Percentiles rank a stretch among this genome's conserved stretches.
These are phyloP conservation scores for Sebastes minor DNA, from an alignment of 2,797 vertebrate species.

Conservation along the genomic window DNA sequence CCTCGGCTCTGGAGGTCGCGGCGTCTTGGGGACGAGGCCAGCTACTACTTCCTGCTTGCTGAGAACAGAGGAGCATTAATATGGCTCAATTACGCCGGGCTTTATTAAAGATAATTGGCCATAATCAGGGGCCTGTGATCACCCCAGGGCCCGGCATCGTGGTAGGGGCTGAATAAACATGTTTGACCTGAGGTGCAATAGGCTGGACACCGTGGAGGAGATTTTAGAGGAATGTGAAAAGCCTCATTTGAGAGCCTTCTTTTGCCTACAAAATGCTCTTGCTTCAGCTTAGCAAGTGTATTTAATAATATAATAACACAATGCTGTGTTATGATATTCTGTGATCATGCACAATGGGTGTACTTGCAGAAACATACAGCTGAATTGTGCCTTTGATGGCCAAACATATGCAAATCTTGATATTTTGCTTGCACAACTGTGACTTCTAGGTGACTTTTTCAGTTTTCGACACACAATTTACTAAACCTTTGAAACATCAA, in stretches of 20 bases:
- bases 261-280: neutral
- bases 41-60: conserved; percentile 63
- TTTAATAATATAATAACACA: neutral
- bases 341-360: neutral
- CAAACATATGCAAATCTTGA: conserved; percentile 45
- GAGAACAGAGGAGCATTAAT: conserved; percentile 69
- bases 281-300: neutral
- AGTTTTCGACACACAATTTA: conserved; percentile 1
- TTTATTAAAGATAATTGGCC: conserved; percentile 79
- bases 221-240: conserved; percentile 30
- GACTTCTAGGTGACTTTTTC: conserved; percentile 10
- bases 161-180: conserved; percentile 62
- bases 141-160: conserved; percentile 39
- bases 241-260: neutral
- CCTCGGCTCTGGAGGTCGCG: conserved; percentile 56
- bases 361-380: neutral
- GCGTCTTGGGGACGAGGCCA: conserved; percentile 55
- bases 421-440: conserved; percentile 20
- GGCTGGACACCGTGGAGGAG: conserved; percentile 7
- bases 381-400: conserved; percentile 10
- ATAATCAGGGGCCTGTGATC: conserved; percentile 69
- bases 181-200: conserved; percentile 40
- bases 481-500: neutral
- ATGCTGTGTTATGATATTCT: neutral
- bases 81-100: conserved; percentile 68